Base-by-base conservation (phyloP, 2,113 vertebrate genomes). In the Istiophorus platypterus region DNA sequence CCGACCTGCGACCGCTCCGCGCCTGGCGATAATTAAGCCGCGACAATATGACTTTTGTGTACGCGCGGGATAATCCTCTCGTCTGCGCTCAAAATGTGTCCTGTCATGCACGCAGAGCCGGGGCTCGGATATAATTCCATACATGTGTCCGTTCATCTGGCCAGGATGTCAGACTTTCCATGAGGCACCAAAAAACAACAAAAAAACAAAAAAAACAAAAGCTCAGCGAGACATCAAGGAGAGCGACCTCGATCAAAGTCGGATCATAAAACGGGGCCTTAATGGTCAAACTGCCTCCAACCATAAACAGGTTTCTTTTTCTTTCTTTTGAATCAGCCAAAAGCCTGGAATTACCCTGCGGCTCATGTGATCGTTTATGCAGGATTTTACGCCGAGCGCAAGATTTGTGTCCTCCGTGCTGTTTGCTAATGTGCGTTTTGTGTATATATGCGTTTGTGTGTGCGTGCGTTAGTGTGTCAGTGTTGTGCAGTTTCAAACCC, bases 401-500 rank as follows among this genome's bases (percentile, higher is more conserved):
- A 17, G 71, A 64, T 70, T 81, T 61, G 8, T 58, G 57, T 72
- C 39, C 5, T 85, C 20, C 17, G 61, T 54, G 72, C 41, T 52
- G 62, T 63, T 18, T 56, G 67, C 37, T 68, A 4, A n/a, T 73
- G 29, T 69, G n/a, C n/a, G n/a, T n/a, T n/a, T n/a, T n/a, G n/a
- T n/a, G n/a, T n/a, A n/a, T n/a, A n/a, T n/a, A n/a, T n/a, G n/a
- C n/a, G n/a, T n/a, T n/a, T 34, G 31, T 49, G 64, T 31, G 64
- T 3, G 20, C 70, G 29, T 69, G 63, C 45, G 26, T 73, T 57
- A 64, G 72, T 73, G 62, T 58, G 47, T 27, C 39, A 12, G 14
- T 59, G 39, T 61, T 78, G 78, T 58, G 58, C 58, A 27, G 41
- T 70, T 39, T 73, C 88, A 86, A 91, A 72, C 1, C 1, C 37